Conservation (phyloP, 37 sponge, comb jelly and placozoan genomes). For the Spongia lamella region DNA sequence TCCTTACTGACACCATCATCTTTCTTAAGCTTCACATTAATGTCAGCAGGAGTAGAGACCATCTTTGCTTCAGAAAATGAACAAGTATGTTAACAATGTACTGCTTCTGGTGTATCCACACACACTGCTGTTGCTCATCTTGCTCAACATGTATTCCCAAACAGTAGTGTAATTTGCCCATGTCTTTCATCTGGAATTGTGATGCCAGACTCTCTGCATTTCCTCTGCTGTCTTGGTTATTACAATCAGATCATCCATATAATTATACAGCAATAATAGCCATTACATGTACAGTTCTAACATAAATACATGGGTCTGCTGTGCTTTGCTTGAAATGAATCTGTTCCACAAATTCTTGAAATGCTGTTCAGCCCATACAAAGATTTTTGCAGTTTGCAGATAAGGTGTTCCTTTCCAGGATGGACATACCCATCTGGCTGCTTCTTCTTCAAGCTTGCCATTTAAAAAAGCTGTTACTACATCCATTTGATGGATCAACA, state of each 20-base stretch:
- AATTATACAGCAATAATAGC: conserved; percentile 38
- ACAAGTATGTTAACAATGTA: conserved; percentile 43
- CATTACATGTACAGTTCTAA: background rate
- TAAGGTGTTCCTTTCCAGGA: background rate
- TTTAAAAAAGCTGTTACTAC: background rate
- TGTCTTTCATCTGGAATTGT: conserved; percentile 57
- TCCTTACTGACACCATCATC: conserved; percentile 59
- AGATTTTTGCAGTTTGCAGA: conserved; percentile 19
- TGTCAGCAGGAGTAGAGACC: conserved; percentile 43
- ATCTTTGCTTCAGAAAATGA: conserved; percentile 42
- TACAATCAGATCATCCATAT: conserved; percentile 53
- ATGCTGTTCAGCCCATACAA: conserved; percentile 18
- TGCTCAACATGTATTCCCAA: conserved; percentile 30
- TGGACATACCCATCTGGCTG: background rate
- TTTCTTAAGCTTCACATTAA: conserved; percentile 32
- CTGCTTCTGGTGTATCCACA: conserved; percentile 42
- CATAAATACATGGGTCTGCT: background rate
- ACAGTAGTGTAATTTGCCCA: conserved; percentile 57
- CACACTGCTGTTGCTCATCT: conserved; percentile 7
- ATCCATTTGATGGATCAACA: conserved; percentile 16
- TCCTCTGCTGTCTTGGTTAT: conserved; percentile 21
- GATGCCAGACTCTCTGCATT: conserved; percentile 22
- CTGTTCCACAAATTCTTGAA: background rate
- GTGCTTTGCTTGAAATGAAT: background rate
- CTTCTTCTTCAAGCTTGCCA: background rate